Conservation (phyloP, 2,797 vertebrate genomes). For the Limnodromus scolopaceus region DNA sequence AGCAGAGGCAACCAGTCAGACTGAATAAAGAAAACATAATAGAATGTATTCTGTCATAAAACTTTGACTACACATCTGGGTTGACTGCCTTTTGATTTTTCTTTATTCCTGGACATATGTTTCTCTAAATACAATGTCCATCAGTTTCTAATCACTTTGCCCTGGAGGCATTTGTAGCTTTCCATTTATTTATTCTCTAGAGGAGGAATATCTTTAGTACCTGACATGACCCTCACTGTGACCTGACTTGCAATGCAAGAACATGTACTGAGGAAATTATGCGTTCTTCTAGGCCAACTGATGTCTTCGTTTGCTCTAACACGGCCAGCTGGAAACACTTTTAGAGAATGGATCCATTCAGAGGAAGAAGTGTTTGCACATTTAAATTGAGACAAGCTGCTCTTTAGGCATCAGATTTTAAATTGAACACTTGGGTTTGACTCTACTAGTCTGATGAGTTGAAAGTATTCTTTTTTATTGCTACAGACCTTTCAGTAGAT, state of each 20-base stretch:
- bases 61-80: constrained; percentile 48
- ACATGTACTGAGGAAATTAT: constrained; percentile 12
- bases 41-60: constrained; percentile 26
- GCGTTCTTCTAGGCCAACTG: neutral
- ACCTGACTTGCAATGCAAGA: constrained; percentile 52
- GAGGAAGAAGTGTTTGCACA: constrained; percentile 45
- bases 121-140: constrained; percentile 43
- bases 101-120: constrained; percentile 17
- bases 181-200: constrained; percentile 53
- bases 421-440: constrained; percentile 37
- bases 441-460: neutral
- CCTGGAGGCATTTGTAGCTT: constrained; percentile 32
- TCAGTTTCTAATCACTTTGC: constrained; percentile 46
- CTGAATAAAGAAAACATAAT: constrained; percentile 4
- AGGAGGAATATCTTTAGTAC: constrained; percentile 52
- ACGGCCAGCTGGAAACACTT: constrained; percentile 52
- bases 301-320: constrained; percentile 36
- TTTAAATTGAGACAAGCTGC: constrained; percentile 60
- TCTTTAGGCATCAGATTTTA: constrained; percentile 43
- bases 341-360: constrained; percentile 28
- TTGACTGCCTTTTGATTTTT: constrained; percentile 45
- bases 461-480: constrained; percentile 37
- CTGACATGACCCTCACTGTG: constrained; percentile 43
- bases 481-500: neutral
- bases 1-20: constrained; percentile 12